Base-by-base conservation (phyloP, 2,797 vertebrate species). In the Macroramphosus scolopax region DNA sequence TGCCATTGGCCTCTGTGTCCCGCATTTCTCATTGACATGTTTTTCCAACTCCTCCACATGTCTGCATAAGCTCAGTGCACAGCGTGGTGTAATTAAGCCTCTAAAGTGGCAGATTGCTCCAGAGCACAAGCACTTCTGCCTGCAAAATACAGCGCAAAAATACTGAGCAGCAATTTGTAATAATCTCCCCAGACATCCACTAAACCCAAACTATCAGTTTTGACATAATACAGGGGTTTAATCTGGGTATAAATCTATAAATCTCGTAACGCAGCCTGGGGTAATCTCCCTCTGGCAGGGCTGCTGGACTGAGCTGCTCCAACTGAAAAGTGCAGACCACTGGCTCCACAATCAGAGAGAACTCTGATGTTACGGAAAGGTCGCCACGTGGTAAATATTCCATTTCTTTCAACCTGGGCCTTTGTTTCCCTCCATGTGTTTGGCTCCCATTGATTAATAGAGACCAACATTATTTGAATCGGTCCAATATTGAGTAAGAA, bases 161-260 rank as follows among this genome's bases (percentile, higher is more conserved):
- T 68, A 79, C 74, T 56, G 59, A 81, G 72, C 79, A 78, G 77
- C 72, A 83, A 78, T 87, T 88, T 85, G 75, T 65, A 69, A 72
- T 87, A 84, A 88, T 87, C 81, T 69, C 73, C 58, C 57, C 56
- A 81, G 79, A 88, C 72, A 80, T 85, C 72, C 68, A 58, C 78
- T 80, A 80, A 85, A 87, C 71, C 77, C 82, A 75, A 82, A 81
- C 72, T 75, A 84, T 84, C 74, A 75, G 60, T 83, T 88, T 83
- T 80, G 81, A 87, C 80, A 82, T 83, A 79, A 83, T 81, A 82
- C 80, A 58, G 73, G 62, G 64, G 35, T 67, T 81, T 85, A 87
- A 87, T 88, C 83, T 87, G 75, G 51, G 67, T 71, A 78, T 84
- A 77, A 87, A 88, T 87, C 81, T 83, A 75, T 75, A 80, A 90